Percentiles rank a stretch among this genome's conserved stretches.
These are phyloP conservation scores for Littorina saxatilis DNA, from an alignment of 1,140 invertebrate genomes.

Conservation along the genomic window DNA sequence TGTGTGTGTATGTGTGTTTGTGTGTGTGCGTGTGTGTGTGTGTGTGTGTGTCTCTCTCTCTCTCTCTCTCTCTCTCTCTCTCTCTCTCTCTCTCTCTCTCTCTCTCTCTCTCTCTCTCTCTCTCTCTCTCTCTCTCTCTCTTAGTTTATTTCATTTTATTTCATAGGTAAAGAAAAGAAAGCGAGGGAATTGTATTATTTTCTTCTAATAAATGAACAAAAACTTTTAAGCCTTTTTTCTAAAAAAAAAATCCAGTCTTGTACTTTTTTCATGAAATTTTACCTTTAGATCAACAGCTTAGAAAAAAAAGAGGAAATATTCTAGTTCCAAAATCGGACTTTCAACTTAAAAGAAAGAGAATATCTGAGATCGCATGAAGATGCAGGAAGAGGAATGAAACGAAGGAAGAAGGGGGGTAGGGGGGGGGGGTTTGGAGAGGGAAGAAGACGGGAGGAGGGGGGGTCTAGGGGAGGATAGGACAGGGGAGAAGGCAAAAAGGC, in stretches of 20 bases:
- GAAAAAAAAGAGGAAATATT: no score
- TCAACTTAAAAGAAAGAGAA: no score
- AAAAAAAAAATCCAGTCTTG: background rate
- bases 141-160: background rate
- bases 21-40: background rate
- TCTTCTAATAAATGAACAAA: no score
- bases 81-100: constrained; percentile 15
- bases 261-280: background rate
- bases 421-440: no score
- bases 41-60: background rate
- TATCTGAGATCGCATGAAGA: no score
- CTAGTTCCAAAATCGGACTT: no score
- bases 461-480: no score
- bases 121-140: constrained; percentile 7
- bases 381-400: no score
- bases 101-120: constrained; percentile 15
- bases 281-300: no score
- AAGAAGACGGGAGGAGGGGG: no score
- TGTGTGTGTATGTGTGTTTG: background rate
- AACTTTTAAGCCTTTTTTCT: background rate
- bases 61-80: constrained; percentile 15
- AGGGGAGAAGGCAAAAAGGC: no score
- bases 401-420: no score
- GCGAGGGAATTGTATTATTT: background rate
- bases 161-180: background rate